phyloP scores from a whole-genome alignment of 1,140 invertebrate genomes.

The Dufourea novaeangliae region DNA sequence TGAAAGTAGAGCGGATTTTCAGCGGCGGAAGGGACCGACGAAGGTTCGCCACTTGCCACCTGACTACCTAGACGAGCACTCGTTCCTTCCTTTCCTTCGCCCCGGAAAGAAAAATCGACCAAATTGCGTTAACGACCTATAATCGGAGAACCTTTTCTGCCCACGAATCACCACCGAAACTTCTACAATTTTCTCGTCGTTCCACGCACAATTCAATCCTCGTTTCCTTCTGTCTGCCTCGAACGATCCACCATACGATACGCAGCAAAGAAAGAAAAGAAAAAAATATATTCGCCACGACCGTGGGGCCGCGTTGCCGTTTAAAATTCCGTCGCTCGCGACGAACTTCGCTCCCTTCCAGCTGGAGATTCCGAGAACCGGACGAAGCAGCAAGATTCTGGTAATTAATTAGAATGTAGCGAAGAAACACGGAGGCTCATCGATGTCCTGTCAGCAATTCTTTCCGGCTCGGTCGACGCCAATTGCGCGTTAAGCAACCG shows the following conservation, averaged over 20 bases:
- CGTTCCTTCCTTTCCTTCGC: too few relatives aligned
- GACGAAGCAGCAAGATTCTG: constrained; percentile 8
- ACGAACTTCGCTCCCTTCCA: neutral
- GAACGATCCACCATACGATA: too few relatives aligned
- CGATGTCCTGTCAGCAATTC: constrained; percentile 59
- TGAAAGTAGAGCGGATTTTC: constrained; percentile 67
- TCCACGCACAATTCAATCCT: too few relatives aligned
- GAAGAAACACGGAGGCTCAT: constrained; percentile 55
- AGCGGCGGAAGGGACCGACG: constrained; percentile 5
- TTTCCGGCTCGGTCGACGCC: constrained; percentile 61
- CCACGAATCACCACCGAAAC: neutral
- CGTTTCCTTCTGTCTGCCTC: too few relatives aligned
- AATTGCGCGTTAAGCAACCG: constrained; percentile 59
- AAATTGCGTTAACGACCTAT: constrained; percentile 20
- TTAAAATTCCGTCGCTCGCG: neutral
- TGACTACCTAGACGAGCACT: constrained; percentile 22
- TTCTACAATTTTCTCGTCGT: neutral
- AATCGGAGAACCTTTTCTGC: neutral
- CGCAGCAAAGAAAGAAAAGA: too few relatives aligned
- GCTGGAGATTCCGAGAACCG: neutral
- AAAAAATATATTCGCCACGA: too few relatives aligned
- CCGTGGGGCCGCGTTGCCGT: too few relatives aligned
- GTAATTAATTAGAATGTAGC: constrained; percentile 52
- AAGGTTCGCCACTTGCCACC: constrained; percentile 26
- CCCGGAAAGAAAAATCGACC: too few relatives aligned